Evolutionary conservation across 2,113 vertebrate species (phyloP).

Genomic region (Nothoprocta pentlandii): DNA sequence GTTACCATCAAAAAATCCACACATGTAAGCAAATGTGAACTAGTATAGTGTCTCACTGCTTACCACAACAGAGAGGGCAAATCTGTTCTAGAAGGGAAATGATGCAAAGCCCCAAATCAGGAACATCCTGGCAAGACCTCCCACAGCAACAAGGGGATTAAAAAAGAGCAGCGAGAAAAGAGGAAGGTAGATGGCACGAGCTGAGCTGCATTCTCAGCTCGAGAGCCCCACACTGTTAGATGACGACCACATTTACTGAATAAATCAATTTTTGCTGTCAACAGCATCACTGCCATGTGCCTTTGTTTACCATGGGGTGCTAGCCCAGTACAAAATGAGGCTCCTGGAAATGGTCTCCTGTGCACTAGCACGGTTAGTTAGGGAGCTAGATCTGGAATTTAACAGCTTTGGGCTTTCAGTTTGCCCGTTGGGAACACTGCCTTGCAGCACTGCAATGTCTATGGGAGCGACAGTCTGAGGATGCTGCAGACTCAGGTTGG

Average conservation of each 20-base stretch:
- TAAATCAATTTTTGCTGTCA: background rate
- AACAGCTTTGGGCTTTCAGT: background rate
- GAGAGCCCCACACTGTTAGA: background rate
- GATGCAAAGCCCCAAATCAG: conserved; percentile 17
- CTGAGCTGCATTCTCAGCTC: background rate
- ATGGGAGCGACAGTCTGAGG: background rate
- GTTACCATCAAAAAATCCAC: conserved; percentile 41
- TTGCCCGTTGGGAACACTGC: background rate
- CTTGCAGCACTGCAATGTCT: background rate
- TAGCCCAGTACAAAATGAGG: fast-evolving
- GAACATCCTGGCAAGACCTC: conserved; percentile 40
- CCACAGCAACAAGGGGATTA: background rate
- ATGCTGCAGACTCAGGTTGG: background rate
- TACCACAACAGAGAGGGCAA: conserved; percentile 41
- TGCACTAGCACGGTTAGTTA: background rate
- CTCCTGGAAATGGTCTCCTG: background rate
- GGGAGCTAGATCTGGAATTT: background rate
- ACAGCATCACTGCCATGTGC: background rate
- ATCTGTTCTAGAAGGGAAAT: conserved; percentile 32
- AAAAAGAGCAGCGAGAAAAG: background rate
- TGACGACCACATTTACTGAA: background rate
- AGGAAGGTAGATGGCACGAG: background rate
- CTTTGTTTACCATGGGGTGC: fast-evolving
- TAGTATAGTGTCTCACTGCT: conserved; percentile 21
- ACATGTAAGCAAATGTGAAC: conserved; percentile 55